Evolutionary conservation across 2,797 vertebrate genomes (phyloP), one percentile per base, ranked within the genome.

Genomic region (Microcaecilia unicolor): DNA sequence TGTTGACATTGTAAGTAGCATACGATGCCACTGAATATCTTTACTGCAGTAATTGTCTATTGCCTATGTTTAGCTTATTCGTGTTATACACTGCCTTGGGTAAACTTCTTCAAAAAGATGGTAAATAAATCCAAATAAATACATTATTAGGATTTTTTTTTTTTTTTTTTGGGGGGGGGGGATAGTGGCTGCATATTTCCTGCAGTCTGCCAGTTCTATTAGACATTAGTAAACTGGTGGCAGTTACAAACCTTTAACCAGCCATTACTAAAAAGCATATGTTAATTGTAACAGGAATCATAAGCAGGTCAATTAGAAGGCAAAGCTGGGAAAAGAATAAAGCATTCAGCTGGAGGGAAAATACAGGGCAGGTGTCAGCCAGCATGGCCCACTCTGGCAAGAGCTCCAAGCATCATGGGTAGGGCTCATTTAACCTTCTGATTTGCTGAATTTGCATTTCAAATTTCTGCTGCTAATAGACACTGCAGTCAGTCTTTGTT

Each of bases 211-310:
- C 70, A 64, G 77, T 76, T 84, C 75, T 81, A 74, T 81, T 78
- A 79, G 74, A 78, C 72, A n/a, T 85, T 85, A 79, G 74, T 78
- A 82, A 85, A 80, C 77, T 77, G n/a, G 69, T 60, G 41, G 73
- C 71, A 74, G 61, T 79, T 69, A 75, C 80, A 80, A 79, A 85
- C 84, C 80, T 85, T 88, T 88, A 92, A 88, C 85, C 86, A 92
- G 81, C 85, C 85, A 82, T 86, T 86, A 88, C 90, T 92, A 92
- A 91, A 88, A 90, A 93, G 87, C 92, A 91, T 92, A 93, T 92
- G 92, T 95, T 96, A 94, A 97, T 97, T 92, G 88, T 84, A 84
- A 76, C 78, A 80, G 72, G 89, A 88, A 97, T 98, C 92, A 92
- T 87, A 94, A 86, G 82, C 86, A 81, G 90, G 90, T 92, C 87